phyloP scores from a whole-genome alignment of 1,140 invertebrate species.

The Bombus confusus region DNA sequence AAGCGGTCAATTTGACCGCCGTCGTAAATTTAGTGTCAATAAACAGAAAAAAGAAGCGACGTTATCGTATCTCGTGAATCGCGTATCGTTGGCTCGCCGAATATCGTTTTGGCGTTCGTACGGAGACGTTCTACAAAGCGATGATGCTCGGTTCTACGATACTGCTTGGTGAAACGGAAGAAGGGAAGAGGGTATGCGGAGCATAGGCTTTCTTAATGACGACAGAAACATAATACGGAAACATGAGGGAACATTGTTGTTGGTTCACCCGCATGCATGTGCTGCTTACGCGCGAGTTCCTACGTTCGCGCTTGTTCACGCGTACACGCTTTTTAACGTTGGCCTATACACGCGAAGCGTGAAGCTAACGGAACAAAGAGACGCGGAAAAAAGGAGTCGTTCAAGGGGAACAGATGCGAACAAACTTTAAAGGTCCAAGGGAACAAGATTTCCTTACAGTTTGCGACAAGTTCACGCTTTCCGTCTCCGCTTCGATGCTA shows the following conservation, averaged over 20 bases:
- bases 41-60: too few relatives aligned
- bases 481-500: too few relatives aligned
- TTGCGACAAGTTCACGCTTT: too few relatives aligned
- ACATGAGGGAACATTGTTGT: conserved; percentile 60
- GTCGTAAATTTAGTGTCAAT: too few relatives aligned
- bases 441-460: not conserved
- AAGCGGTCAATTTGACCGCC: too few relatives aligned
- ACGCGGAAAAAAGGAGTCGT: not conserved
- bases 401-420: not conserved
- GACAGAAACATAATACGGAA: conserved; percentile 51
- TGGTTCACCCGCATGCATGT: conserved; percentile 50
- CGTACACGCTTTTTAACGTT: conserved; percentile 16
- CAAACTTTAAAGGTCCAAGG: not conserved
- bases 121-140: not conserved
- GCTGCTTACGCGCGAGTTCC: conserved; percentile 11
- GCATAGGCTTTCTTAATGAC: conserved; percentile 30
- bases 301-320: conserved; percentile 7
- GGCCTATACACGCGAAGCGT: not conserved
- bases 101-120: not conserved
- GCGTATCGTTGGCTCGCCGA: too few relatives aligned
- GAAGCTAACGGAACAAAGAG: conserved; percentile 12
- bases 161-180: conserved; percentile 17
- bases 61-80: too few relatives aligned
- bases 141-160: not conserved
- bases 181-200: not conserved